phyloP scores from a whole-genome alignment of 2,797 vertebrate genomes.

The Cyprinodon diabolis region DNA sequence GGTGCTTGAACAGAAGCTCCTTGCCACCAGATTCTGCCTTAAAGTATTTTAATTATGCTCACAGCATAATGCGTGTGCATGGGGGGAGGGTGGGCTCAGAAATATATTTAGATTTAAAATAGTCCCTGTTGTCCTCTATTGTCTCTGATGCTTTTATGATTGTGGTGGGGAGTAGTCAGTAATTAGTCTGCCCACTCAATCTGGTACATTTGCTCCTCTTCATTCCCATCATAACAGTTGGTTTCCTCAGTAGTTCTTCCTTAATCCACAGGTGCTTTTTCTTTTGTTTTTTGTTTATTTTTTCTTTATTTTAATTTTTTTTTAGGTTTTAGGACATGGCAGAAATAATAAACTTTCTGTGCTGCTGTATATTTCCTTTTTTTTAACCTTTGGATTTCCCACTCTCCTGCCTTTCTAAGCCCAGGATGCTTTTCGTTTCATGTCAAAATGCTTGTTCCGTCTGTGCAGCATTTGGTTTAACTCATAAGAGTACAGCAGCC shows the following conservation, averaged over 20 bases:
- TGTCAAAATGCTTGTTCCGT: background rate
- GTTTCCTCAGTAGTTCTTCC: background rate
- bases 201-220: conserved; percentile 35
- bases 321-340: background rate
- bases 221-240: conserved; percentile 27
- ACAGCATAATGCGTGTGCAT: conserved; percentile 25
- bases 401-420: background rate
- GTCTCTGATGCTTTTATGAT: conserved; percentile 63
- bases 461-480: conserved; percentile 31
- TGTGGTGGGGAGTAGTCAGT: conserved; percentile 54
- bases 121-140: conserved; percentile 65
- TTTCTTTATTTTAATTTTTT: background rate
- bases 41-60: conserved; percentile 58
- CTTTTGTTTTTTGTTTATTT: background rate
- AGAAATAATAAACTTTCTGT: background rate
- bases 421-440: conserved; percentile 12
- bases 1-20: conserved; percentile 16
- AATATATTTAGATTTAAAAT: conserved; percentile 53
- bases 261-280: conserved; percentile 19
- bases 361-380: background rate
- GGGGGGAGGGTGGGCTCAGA: conserved; percentile 30
- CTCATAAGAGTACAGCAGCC: conserved; percentile 33
- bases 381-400: background rate
- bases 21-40: conserved; percentile 39
- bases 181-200: conserved; percentile 61